Conservation (phyloP, 2,113 vertebrate genomes). For the Microtus richardsoni region DNA sequence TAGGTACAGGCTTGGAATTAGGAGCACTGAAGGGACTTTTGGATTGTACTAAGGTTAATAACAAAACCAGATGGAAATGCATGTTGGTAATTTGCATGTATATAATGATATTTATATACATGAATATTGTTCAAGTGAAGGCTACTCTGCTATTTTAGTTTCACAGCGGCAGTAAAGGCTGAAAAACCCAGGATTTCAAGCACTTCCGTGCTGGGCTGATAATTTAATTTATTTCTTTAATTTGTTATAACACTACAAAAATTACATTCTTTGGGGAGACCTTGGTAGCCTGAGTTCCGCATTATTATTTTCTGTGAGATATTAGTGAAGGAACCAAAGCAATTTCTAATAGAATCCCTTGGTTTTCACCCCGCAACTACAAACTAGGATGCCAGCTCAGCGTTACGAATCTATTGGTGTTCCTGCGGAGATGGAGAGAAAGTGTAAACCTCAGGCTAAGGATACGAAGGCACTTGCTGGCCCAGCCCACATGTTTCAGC, state of each 20-base stretch:
- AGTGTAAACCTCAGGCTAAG: conserved; percentile 42
- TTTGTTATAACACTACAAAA: conserved; percentile 87
- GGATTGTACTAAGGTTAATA: not conserved
- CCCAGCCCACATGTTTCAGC: not conserved
- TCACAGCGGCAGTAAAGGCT: conserved; percentile 83
- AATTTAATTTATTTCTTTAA: conserved; percentile 91
- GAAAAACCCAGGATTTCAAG: conserved; percentile 81
- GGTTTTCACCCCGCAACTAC: conserved; percentile 62
- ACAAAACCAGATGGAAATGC: conserved; percentile 58
- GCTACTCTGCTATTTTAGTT: conserved; percentile 79
- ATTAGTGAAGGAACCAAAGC: conserved; percentile 86
- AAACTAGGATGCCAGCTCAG: conserved; percentile 61
- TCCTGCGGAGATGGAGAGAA: conserved; percentile 53
- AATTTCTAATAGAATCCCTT: conserved; percentile 85
- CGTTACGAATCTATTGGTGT: conserved; percentile 63
- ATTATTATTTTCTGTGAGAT: conserved; percentile 85
- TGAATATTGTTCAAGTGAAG: conserved; percentile 73
- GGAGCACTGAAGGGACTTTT: not conserved
- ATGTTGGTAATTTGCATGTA: conserved; percentile 27
- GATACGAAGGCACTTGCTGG: conserved; percentile 17
- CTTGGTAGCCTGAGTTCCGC: conserved; percentile 78
- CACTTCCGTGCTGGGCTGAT: conserved; percentile 81
- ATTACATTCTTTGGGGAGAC: conserved; percentile 86
- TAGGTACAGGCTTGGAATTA: not conserved
- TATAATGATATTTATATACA: not conserved